A percentile compares a stretch with the other conserved stretches of the same genome.
These are phyloP conservation scores for Trematomus bernacchii DNA, from an alignment of 2,797 vertebrate species.

Conservation along the genomic window DNA sequence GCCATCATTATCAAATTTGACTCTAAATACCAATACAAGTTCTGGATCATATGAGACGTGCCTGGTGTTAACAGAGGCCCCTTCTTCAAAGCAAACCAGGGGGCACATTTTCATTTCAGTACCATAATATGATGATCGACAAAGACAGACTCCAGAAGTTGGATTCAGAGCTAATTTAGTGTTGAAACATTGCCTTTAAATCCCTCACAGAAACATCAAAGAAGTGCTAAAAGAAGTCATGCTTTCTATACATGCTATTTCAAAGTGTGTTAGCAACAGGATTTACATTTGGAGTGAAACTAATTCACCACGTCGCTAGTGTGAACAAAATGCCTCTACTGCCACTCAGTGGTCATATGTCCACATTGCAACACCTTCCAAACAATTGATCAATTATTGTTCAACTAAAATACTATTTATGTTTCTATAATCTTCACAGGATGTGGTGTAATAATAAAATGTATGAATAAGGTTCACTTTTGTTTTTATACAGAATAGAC, in stretches of 20 bases:
- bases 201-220: conserved; percentile 14
- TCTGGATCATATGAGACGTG: conserved; percentile 28
- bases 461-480: background rate
- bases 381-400: background rate
- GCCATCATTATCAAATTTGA: conserved; percentile 43
- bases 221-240: background rate
- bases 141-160: conserved; percentile 22
- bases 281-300: conserved; percentile 1
- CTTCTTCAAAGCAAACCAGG: conserved; percentile 41
- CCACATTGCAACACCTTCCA: conserved; percentile 39
- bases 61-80: conserved; percentile 28
- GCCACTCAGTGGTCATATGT: conserved; percentile 59
- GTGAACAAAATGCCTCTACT: conserved; percentile 51
- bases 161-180: conserved; percentile 25
- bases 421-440: background rate
- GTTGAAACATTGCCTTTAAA: conserved; percentile 19
- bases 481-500: background rate
- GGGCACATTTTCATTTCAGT: conserved; percentile 32
- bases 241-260: conserved; percentile 26
- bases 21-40: conserved; percentile 17
- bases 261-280: conserved; percentile 10
- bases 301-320: background rate
- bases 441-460: background rate
- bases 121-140: conserved; percentile 31
- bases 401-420: too few relatives aligned